Percentiles rank a stretch among this genome's conserved stretches.
phyloP scores from a whole-genome alignment of 2,113 vertebrate species.

The Hippopotamus amphibius region DNA sequence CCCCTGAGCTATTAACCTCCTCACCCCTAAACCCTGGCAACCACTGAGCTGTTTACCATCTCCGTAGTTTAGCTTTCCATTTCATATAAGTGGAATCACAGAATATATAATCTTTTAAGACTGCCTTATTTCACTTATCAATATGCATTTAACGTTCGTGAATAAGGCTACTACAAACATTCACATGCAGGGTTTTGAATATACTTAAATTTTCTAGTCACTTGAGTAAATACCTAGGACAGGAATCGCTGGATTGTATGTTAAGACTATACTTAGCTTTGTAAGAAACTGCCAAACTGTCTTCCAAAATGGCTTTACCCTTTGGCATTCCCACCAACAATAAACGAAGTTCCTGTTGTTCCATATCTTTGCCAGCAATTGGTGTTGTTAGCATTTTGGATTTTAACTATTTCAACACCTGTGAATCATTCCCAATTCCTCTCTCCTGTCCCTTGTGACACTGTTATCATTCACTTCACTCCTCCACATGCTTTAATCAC shows the following conservation, averaged over 20 bases:
- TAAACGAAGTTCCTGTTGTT: background rate
- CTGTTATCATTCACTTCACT: background rate
- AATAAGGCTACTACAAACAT: background rate
- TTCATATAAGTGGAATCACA: background rate
- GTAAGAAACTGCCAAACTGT: background rate
- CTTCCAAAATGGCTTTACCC: background rate
- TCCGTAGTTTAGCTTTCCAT: background rate
- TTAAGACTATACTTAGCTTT: background rate
- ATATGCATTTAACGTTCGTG: background rate
- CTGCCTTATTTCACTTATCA: background rate
- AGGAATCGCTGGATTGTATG: background rate
- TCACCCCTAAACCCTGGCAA: background rate
- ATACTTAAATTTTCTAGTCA: background rate
- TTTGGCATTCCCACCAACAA: background rate
- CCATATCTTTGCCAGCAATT: background rate
- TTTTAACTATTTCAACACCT: background rate
- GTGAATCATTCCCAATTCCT: background rate
- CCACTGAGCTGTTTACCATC: background rate
- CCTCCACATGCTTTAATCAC: background rate
- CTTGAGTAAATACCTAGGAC: background rate
- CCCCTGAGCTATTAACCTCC: background rate
- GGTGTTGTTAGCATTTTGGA: background rate
- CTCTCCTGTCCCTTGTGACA: background rate
- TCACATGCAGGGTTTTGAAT: background rate
- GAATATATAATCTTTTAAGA: background rate